A percentile compares a stretch with the other conserved stretches of the same genome.
These are phyloP conservation scores for Bergia sp. DNA, from an alignment of 92 coral and sea anemone species.

Conservation along the genomic window DNA sequence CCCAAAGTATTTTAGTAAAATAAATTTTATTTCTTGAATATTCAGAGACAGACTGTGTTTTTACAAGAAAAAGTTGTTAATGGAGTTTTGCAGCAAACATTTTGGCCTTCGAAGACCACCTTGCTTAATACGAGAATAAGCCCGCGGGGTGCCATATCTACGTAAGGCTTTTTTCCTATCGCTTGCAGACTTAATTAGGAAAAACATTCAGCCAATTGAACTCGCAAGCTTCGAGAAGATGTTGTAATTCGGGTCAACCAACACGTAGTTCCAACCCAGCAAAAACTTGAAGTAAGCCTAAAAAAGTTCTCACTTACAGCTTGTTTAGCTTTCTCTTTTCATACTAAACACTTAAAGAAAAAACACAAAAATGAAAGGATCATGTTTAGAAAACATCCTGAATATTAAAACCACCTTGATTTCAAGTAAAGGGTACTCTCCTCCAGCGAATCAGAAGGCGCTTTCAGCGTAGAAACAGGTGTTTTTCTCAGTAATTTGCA, in stretches of 20 bases:
- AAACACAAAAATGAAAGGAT: not conserved
- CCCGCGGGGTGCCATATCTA: not conserved
- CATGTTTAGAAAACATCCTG: constrained; percentile 26
- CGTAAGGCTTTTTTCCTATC: constrained; percentile 4
- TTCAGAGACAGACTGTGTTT: too few relatives aligned
- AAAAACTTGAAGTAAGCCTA: not conserved
- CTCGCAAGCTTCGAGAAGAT: not conserved
- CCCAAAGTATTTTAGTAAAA: not conserved
- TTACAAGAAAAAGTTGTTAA: too few relatives aligned
- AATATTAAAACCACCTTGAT: constrained; percentile 25
- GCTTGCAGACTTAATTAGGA: constrained; percentile 30
- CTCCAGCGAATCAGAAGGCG: constrained; percentile 23
- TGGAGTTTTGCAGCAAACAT: too few relatives aligned
- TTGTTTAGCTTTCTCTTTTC: not conserved
- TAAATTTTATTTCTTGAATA: too few relatives aligned
- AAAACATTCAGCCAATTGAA: constrained; percentile 9
- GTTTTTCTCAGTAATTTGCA: constrained; percentile 37
- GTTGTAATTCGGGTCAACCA: not conserved
- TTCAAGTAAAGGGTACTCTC: not conserved
- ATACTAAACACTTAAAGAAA: constrained; percentile 6
- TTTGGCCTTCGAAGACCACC: not conserved
- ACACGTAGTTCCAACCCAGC: not conserved
- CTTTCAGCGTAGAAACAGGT: constrained; percentile 31
- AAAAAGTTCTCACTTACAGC: not conserved
- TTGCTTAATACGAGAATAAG: not conserved